phyloP scores from a whole-genome alignment of 2,888 invertebrate species.

The Drosophila algonquin region DNA sequence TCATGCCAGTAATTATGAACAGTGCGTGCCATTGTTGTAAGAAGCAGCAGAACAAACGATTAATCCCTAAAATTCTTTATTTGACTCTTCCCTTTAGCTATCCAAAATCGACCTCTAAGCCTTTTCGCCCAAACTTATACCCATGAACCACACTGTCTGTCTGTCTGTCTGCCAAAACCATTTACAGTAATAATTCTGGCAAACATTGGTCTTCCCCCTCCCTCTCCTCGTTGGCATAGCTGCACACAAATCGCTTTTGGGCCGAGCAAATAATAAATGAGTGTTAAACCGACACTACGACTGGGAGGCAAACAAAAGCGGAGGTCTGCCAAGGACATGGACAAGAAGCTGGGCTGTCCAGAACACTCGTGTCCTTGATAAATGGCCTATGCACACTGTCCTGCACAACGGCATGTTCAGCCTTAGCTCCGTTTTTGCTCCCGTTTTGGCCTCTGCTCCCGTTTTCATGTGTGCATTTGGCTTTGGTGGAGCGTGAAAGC shows the following conservation, averaged over 20 bases:
- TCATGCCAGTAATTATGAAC: background rate
- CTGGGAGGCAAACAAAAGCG: slow-evolving; percentile 58
- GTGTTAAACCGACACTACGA: slow-evolving; percentile 68
- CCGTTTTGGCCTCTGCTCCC: background rate
- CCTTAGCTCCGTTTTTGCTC: background rate
- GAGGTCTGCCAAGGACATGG: slow-evolving; percentile 54
- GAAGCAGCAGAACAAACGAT: no score
- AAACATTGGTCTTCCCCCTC: slow-evolving; percentile 10
- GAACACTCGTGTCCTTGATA: slow-evolving; percentile 80
- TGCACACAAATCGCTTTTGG: slow-evolving; percentile 53
- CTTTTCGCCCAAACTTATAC: background rate
- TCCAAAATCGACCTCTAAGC: background rate
- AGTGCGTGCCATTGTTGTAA: no score
- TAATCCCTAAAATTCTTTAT: no score
- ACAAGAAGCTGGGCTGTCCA: slow-evolving; percentile 67
- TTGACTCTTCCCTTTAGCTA: background rate
- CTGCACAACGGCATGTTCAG: background rate
- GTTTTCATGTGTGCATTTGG: slow-evolving; percentile 43
- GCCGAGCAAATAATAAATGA: slow-evolving; percentile 60
- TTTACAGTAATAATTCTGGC: slow-evolving; percentile 13
- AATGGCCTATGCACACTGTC: slow-evolving; percentile 60
- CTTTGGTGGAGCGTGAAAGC: slow-evolving; percentile 67
- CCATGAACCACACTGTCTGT: background rate
- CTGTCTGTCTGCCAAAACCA: background rate
- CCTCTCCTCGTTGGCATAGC: slow-evolving; percentile 3